Base-by-base conservation (phyloP, 2,888 invertebrate species). In the Synergus gifuensis region DNA sequence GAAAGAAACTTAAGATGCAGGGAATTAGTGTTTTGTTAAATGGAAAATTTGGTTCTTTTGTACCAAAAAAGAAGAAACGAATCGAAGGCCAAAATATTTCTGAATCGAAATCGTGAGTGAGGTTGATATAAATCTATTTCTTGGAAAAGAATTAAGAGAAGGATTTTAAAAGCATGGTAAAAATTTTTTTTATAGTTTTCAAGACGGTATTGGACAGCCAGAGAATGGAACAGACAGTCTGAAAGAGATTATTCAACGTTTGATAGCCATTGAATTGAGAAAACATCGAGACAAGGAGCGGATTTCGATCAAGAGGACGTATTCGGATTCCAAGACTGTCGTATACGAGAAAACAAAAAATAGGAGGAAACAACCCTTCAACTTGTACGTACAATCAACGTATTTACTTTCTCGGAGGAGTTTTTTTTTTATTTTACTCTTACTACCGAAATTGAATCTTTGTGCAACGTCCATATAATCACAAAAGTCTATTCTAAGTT, bases 201-300 rank as follows among this genome's bases (percentile, higher is more conserved):
- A 28, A 14, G 5, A 28, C 62, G 11, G 14, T 7, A 62, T 62
- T n/a, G n/a, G 54, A 40, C 73, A 58, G 54, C n/a, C 0, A 12
- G 54, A 14, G 4, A 40, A n/a, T 28, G 11, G 54, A 36, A 36
- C 54, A 36, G 69, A 28, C 4, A 49, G 11, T 36, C 11, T 54
- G 28, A 28, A 69, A 28, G 28, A 36, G 28, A 40, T 85, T 28
- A 80, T 84, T 62, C 84, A 80, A 42, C 79, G 81, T 1, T 81
- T 85, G 78, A 81, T 85, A 63, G 79, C 79, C 18, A 22, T 42
- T 5, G 85, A 86, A 62, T 58, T 85, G 40, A 81, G 54, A 64
- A 85, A 76, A 40, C 79, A 82, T 64, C 78, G 79, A 2, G 82
- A 78, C 22, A 84, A 76, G 44, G 77, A 81, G 18, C 76, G 63